These are phyloP conservation scores for Brachionus calyciflorus DNA, from an alignment of 1,140 invertebrate species.

Conservation along the genomic window DNA sequence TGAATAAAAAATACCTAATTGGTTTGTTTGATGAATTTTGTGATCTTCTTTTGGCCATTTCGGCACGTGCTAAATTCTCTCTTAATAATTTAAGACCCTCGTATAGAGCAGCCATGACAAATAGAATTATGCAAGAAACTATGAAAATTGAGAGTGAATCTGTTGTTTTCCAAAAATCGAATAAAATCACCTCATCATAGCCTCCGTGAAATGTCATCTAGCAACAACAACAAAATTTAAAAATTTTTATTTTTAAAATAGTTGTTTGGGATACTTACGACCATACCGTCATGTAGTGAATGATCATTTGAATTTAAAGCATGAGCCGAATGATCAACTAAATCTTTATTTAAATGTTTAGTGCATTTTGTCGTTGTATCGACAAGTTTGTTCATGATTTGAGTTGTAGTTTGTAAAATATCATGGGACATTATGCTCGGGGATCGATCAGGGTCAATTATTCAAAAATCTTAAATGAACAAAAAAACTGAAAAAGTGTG, in stretches of 20 bases:
- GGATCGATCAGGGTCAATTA: no score
- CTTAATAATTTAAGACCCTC: slow-evolving; percentile 49
- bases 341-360: slow-evolving; percentile 11
- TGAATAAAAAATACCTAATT: neutral
- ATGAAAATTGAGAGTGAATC: slow-evolving; percentile 41
- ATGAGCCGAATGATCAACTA: slow-evolving; percentile 6
- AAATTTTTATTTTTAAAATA: neutral
- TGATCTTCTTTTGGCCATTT: neutral
- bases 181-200: slow-evolving; percentile 34
- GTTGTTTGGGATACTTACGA: neutral
- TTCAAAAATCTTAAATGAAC: slow-evolving; percentile 50
- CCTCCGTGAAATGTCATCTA: slow-evolving; percentile 46
- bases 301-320: neutral
- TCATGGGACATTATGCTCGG: slow-evolving; percentile 64
- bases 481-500: neutral
- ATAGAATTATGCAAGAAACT: slow-evolving; percentile 48
- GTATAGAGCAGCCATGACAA: slow-evolving; percentile 49
- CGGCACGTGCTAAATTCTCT: slow-evolving; percentile 46
- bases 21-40: neutral
- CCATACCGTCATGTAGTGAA: slow-evolving; percentile 24
- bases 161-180: slow-evolving; percentile 47
- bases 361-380: slow-evolving; percentile 9
- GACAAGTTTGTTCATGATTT: neutral
- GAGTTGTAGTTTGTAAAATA: slow-evolving; percentile 53
- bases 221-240: neutral